Evolutionary conservation across 2,113 vertebrate genomes (phyloP).

Genomic region (Peromyscus californicus): DNA sequence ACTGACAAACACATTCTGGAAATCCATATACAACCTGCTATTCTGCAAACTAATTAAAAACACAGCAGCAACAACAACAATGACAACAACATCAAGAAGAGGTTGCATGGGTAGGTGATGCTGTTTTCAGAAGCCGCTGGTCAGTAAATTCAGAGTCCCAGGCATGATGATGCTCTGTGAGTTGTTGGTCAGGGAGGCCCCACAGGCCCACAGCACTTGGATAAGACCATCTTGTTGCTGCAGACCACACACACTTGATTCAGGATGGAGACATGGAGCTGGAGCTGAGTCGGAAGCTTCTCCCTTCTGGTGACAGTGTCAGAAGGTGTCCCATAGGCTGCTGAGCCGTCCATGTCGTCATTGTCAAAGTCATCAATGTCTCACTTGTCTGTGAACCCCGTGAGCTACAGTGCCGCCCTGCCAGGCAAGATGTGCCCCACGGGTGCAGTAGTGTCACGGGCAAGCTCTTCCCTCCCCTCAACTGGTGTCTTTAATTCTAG

Average conservation of each 20-base stretch:
- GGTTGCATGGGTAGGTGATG: not conserved
- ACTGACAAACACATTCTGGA: not conserved
- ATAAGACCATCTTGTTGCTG: not conserved
- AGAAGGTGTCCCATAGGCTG: not conserved
- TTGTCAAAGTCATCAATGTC: no score
- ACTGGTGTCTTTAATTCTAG: not conserved
- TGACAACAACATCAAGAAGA: not conserved
- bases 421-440: not conserved
- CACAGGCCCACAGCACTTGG: not conserved
- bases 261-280: not conserved
- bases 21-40: not conserved
- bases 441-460: not conserved
- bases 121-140: not conserved
- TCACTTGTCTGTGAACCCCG: not conserved
- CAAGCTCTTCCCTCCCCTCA: not conserved
- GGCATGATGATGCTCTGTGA: not conserved
- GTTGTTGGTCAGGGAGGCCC: not conserved
- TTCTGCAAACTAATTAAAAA: not conserved
- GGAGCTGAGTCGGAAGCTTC: not conserved
- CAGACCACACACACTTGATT: not conserved
- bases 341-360: no score
- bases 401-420: not conserved
- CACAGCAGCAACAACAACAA: not conserved
- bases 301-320: not conserved
- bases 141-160: not conserved